Conservation (phyloP, 2,113 vertebrate genomes). For the Paralichthys olivaceus region DNA sequence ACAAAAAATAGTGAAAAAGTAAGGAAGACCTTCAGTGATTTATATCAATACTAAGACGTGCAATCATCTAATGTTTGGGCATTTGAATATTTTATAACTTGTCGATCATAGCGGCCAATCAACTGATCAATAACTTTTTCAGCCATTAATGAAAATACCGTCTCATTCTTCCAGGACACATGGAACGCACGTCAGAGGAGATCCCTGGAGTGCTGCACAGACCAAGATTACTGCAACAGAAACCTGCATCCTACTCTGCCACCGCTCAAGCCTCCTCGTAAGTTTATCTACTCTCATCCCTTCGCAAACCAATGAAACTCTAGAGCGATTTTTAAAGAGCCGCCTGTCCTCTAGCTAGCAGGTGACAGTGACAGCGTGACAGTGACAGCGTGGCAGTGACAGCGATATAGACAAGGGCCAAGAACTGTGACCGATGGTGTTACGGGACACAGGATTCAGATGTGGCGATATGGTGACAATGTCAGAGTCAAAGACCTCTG, state of each 20-base stretch:
- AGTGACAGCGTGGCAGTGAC: slow-evolving; percentile 14
- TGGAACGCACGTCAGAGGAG: slow-evolving; percentile 88
- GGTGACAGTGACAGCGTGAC: slow-evolving; percentile 25
- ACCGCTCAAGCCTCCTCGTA: slow-evolving; percentile 88
- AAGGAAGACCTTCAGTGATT: no score
- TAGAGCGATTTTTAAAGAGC: slow-evolving; percentile 12
- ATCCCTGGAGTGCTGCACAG: slow-evolving; percentile 93
- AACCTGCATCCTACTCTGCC: slow-evolving; percentile 92
- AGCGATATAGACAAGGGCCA: slow-evolving; percentile 4
- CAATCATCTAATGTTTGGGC: neutral
- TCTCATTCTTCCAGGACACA: slow-evolving; percentile 84
- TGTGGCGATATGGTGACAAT: slow-evolving; percentile 42
- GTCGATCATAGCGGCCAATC: neutral
- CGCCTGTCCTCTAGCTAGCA: slow-evolving; percentile 21
- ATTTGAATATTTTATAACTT: no score
- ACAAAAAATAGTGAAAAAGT: no score
- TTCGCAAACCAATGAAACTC: slow-evolving; percentile 2
- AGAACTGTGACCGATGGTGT: slow-evolving; percentile 44
- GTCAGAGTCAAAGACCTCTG: slow-evolving; percentile 39
- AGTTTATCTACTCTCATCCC: slow-evolving; percentile 44
- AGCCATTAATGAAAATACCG: neutral
- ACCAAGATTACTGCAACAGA: slow-evolving; percentile 93
- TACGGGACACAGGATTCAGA: slow-evolving; percentile 16
- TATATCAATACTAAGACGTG: no score
- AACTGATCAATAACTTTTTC: neutral